Percentiles rank a stretch among this genome's conserved stretches.
Conservation (phyloP, 92 coral and sea anemone species). For the Phenganax stokvisi region DNA sequence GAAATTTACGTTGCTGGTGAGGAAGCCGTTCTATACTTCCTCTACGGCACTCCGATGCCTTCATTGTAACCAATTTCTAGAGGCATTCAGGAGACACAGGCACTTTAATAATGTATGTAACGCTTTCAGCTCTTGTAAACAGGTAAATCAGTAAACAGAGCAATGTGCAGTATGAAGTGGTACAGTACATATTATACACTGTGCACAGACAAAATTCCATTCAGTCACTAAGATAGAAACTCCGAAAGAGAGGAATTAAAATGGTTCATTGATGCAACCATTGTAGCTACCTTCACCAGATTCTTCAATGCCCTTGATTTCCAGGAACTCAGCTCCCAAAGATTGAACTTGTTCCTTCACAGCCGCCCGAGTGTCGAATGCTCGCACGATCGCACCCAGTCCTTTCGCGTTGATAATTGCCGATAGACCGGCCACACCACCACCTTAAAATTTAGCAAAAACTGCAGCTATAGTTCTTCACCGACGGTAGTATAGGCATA, state of each 20-base stretch:
- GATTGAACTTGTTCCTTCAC: conserved; percentile 98
- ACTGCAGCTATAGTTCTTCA: too few species aligned
- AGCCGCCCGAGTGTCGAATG: conserved; percentile 85
- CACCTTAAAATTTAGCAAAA: conserved; percentile 51
- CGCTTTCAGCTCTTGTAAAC: too few species aligned
- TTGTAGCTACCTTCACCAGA: conserved; percentile 80
- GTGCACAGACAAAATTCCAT: background rate
- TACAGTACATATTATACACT: too few species aligned
- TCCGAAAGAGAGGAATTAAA: background rate
- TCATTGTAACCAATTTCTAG: too few species aligned
- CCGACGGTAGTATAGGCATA: background rate
- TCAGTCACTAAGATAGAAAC: background rate
- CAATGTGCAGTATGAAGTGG: too few species aligned
- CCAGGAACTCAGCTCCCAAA: conserved; percentile 94
- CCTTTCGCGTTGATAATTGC: conserved; percentile 86
- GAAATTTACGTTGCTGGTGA: too few species aligned
- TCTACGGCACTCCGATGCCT: too few species aligned
- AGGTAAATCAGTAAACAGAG: too few species aligned
- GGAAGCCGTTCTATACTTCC: too few species aligned
- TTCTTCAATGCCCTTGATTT: conserved; percentile 79
- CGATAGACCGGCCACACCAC: conserved; percentile 96
- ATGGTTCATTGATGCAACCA: background rate
- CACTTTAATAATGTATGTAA: too few species aligned
- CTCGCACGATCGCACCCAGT: conserved; percentile 98
- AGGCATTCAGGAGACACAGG: too few species aligned